Base-by-base conservation (phyloP, 2,888 invertebrate species). In the Bruchidius siliquastri region DNA sequence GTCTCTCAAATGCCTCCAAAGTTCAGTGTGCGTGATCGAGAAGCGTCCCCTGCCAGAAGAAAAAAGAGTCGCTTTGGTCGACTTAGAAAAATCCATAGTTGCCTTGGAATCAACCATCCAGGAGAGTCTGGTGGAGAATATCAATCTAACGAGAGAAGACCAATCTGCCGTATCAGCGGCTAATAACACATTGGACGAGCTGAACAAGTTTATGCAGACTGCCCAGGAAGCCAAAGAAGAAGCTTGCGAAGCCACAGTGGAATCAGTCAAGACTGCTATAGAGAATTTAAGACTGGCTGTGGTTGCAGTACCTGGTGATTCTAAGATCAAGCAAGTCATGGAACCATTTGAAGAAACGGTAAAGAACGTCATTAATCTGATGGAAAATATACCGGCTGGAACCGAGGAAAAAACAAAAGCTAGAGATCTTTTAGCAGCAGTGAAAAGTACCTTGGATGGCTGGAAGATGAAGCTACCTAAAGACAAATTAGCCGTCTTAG, bases 361-460 rank as follows among this genome's bases (percentile, higher is more conserved):
- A 18, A 86, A 86, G 73, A 86, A 86, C 76, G 85, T 84, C 2
- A 83, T 86, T 6, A 86, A 86, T 78, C 75, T 86, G 67, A 80
- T 85, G 72, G 86, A 86, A 77, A 81, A 82, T 66, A 83, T 86
- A 70, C 81, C 83, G 67, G 49, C 49, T 13, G 49, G 49, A 13
- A 77, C 77, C 67, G 79, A 79, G 67, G 77, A 78, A 71, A 79
- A 80, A 72, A 72, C 77, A 6, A 78, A 75, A 71, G 73, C 80
- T 21, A 22, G 6, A 20, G 22, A 68, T 1, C 8, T 68, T 8
- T 8, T 21, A 13, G 20, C 68, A 10, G 21, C 18, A 8, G 69
- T 79, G 1, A 72, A 75, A 67, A 71, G 76, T 21, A 73, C 73
- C 21, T 22, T 78, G 8, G 75, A 72, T 32, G 70, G 26, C 67